Base-by-base conservation (phyloP, 2,888 invertebrate genomes). In the Eilema sororculum region DNA sequence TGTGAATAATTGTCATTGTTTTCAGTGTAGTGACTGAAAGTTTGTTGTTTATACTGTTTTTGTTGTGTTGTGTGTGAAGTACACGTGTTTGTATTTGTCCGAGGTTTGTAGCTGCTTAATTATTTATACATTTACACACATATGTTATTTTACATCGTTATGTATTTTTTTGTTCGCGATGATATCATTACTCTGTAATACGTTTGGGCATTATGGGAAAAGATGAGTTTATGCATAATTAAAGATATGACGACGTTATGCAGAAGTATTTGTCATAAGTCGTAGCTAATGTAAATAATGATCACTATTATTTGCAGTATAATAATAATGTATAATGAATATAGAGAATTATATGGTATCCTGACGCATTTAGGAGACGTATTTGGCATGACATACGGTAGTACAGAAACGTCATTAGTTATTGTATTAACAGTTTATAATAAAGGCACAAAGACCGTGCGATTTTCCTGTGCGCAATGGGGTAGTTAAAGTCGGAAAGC, bases 21-120 rank as follows among this genome's bases (percentile, higher is more conserved):
- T 81, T 78, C 79, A 80, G 82, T 82, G 82, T 65, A 70, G 79
- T 81, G 74, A 78, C 78, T 83, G 79, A 83, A 83, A 78, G 73
- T 77, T 81, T 77, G 72, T 76, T 72, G 77, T 76, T 71, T 58
- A 70, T 52, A 75, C 63, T 46, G 73, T 79, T 76, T 30, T 78
- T 72, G 56, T 75, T 46, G 77, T 78, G 79, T 73, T 37, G 72
- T 67, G 77, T 76, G 81, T 82, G 76, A 67, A 78, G 73, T 77
- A 73, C 67, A 68, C 63, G 73, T 69, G 75, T 30, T 78, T 70
- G 67, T 74, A 75, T 73, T 70, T 73, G 30, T 65, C 46, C 25
- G 63, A 81, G 83, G 83, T 82, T 77, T 75, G 82, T 82, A 77
- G 77, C 65, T 73, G 61, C 56, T 78, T 81, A 72, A 78, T 77